A percentile compares a stretch with the other conserved stretches of the same genome.
Evolutionary conservation across 2,888 invertebrate species (phyloP).

Genomic region (Nomada lathburiana): DNA sequence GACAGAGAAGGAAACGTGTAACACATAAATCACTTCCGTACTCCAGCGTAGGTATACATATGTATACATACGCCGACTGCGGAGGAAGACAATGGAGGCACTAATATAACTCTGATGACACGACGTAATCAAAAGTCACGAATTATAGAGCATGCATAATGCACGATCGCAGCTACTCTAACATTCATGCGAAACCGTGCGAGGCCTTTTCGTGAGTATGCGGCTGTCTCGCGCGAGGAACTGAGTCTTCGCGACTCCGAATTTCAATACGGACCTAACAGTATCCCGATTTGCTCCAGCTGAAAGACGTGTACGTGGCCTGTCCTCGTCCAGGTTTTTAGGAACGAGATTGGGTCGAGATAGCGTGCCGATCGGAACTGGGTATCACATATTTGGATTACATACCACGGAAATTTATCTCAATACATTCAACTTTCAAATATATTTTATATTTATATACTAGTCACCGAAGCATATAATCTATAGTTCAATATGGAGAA

Average conservation of each 20-base stretch:
- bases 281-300: slow-evolving; percentile 6
- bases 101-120: slow-evolving; percentile 73
- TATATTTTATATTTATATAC: too few species aligned
- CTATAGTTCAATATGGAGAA: too few species aligned
- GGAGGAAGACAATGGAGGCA: slow-evolving; percentile 66
- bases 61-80: slow-evolving; percentile 6
- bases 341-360: too few species aligned
- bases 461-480: too few species aligned
- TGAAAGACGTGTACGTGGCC: not conserved
- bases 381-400: too few species aligned
- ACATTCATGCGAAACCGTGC: slow-evolving; percentile 66
- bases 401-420: too few species aligned
- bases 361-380: too few species aligned
- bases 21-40: slow-evolving; percentile 30
- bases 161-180: slow-evolving; percentile 69
- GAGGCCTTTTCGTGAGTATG: slow-evolving; percentile 7
- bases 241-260: slow-evolving; percentile 39
- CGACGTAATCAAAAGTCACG: slow-evolving; percentile 77
- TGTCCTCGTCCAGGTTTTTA: not conserved
- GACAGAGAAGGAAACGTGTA: not conserved
- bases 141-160: slow-evolving; percentile 77
- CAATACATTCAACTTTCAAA: too few species aligned
- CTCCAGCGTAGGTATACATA: too few species aligned
- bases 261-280: slow-evolving; percentile 23
- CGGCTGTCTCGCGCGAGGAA: not conserved